phyloP scores from a whole-genome alignment of 2,888 invertebrate species.

The Macrophya alboannulata region DNA sequence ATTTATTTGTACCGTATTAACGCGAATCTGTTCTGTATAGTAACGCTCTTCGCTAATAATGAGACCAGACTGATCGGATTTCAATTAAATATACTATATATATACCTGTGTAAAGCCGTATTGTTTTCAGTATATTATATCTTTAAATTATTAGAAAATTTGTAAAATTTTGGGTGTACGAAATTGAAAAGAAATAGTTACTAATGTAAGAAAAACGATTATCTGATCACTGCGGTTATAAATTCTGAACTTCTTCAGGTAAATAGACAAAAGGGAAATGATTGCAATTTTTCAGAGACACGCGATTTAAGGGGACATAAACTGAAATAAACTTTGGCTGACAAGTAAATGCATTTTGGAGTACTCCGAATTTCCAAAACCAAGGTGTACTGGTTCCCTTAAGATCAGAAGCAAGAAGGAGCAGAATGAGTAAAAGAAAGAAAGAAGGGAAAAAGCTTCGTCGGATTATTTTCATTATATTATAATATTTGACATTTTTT shows the following conservation, averaged over 20 bases:
- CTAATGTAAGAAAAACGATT: too few species aligned
- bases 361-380: too few species aligned
- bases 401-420: conserved; percentile 11
- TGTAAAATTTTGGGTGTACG: background rate
- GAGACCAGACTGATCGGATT: conserved; percentile 36
- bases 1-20: conserved; percentile 43
- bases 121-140: background rate
- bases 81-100: conserved; percentile 11
- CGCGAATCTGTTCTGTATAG: conserved; percentile 53
- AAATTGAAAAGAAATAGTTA: background rate
- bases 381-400: too few species aligned
- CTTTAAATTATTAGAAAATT: background rate
- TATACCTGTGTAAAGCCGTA: background rate
- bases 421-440: background rate
- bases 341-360: too few species aligned
- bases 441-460: conserved; percentile 23
- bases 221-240: too few species aligned
- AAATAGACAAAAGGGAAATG: too few species aligned
- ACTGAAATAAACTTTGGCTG: too few species aligned
- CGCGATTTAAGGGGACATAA: too few species aligned
- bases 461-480: background rate
- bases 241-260: too few species aligned
- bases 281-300: too few species aligned
- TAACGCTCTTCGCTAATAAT: conserved; percentile 35
- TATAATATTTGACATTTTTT: background rate